Base-by-base conservation (phyloP, 2,113 vertebrate genomes). In the Silurus asotus region DNA sequence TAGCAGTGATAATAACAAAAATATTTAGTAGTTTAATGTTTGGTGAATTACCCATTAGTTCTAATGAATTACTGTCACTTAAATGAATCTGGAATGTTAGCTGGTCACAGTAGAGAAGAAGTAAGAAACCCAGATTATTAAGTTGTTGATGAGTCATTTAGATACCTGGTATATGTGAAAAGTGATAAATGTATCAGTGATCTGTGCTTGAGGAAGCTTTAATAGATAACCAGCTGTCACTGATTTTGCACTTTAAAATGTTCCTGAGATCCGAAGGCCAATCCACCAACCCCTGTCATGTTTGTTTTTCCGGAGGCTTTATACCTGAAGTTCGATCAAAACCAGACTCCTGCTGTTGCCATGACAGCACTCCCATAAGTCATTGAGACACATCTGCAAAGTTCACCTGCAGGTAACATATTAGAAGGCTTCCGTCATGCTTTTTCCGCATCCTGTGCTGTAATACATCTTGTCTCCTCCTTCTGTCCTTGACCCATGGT, bases 321-420 rank as follows among this genome's bases (percentile, higher is more conserved):
- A 20, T 56, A 86, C 49, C 70, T 74, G 8, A 48, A 69, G 78
- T 53, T 72, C 84, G 69, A 88, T 87, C 84, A 88, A 86, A 90
- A 83, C 28, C 78, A 86, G 83, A 82, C 28, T 25, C 14, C 17
- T 64, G 76, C 78, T 58, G 81, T 86, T 78, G 65, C 48, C 67
- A 23, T 77, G 77, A 81, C 62, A 72, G 80, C 86, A n/a, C 11
- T 64, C 70, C 65, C 19, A 10, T 76, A 79, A 90, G 74, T 61
- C 69, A 84, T 10, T 69, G 45, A 67, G 74, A 70, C 59, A 78
- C 81, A 88, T 84, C 86, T 86, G 64, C 80, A 55, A 53, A 87
- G 86, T 87, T 90, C 77, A 67, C 51, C 48, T 15, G 56, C 74
- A 80, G 65, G 79, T 83, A 48, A 84, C 20, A 55, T 62, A 61